phyloP scores from a whole-genome alignment of 2,113 vertebrate genomes.

The Hepsetus odoe region DNA sequence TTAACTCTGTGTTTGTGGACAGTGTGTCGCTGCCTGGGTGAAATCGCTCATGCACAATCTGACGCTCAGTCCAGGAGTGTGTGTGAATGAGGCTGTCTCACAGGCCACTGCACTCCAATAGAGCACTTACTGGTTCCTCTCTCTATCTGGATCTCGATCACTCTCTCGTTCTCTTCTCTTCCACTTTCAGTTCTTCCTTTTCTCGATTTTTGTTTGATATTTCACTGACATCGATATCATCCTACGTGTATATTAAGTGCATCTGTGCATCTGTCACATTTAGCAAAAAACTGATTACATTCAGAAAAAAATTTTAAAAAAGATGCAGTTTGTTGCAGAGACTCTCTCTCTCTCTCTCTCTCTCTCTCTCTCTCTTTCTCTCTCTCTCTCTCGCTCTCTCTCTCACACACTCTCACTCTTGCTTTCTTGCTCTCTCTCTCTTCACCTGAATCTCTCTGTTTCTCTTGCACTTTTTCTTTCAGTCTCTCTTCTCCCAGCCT shows the following conservation, averaged over 20 bases:
- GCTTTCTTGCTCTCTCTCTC: conserved; percentile 15
- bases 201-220: conserved; percentile 41
- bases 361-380: conserved; percentile 38
- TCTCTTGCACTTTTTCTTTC: conserved; percentile 49
- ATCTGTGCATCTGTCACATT: no score
- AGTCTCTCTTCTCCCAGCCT: no score
- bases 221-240: conserved; percentile 16
- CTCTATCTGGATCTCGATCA: conserved; percentile 46
- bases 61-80: conserved; percentile 71
- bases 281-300: no score
- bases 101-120: conserved; percentile 78
- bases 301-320: no score
- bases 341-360: conserved; percentile 50
- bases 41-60: conserved; percentile 77
- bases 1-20: conserved; percentile 78
- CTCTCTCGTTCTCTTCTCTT: conserved; percentile 55
- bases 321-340: conserved; percentile 56
- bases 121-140: conserved; percentile 62
- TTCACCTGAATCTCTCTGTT: neutral
- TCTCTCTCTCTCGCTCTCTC: conserved; percentile 53
- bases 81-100: conserved; percentile 76
- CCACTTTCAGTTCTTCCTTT: conserved; percentile 29
- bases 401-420: conserved; percentile 14
- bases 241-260: no score
- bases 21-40: conserved; percentile 72